Percentiles rank a stretch among this genome's conserved stretches.
phyloP scores from a whole-genome alignment of 2,888 invertebrate species.

The Polydesmus complanatus region DNA sequence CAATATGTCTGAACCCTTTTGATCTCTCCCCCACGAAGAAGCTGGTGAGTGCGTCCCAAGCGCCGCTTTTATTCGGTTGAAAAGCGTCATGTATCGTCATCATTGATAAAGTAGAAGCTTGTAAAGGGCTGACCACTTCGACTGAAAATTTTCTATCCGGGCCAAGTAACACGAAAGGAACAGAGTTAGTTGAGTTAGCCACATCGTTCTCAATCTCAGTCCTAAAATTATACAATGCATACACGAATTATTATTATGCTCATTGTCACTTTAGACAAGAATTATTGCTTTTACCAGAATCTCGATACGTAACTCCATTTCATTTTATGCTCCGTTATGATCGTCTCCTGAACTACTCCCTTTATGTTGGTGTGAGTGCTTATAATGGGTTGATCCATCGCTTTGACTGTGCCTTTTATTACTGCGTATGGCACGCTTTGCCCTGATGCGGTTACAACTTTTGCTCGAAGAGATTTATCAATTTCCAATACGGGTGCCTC shows the following conservation, averaged over 20 bases:
- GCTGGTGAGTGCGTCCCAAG: constrained; percentile 69
- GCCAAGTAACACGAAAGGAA: constrained; percentile 58
- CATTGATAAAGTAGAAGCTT: constrained; percentile 54
- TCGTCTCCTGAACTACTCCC: constrained; percentile 64
- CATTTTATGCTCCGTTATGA: constrained; percentile 14
- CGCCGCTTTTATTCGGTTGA: constrained; percentile 56
- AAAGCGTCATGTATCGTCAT: constrained; percentile 71
- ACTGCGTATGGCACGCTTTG: constrained; percentile 58
- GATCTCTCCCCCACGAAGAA: constrained; percentile 67
- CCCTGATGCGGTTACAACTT: constrained; percentile 47
- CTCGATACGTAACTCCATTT: constrained; percentile 16
- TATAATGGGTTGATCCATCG: constrained; percentile 57
- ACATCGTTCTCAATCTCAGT: constrained; percentile 13
- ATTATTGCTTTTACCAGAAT: constrained; percentile 11
- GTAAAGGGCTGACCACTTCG: constrained; percentile 57
- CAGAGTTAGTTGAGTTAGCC: constrained; percentile 40
- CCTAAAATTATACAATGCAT: constrained; percentile 9
- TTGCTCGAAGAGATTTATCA: constrained; percentile 43
- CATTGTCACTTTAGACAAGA: background rate
- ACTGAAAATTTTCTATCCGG: constrained; percentile 42
- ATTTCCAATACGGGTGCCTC: constrained; percentile 54
- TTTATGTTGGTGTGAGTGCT: constrained; percentile 58
- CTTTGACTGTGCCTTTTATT: constrained; percentile 57
- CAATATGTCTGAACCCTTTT: constrained; percentile 71
- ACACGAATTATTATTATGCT: background rate